Conservation (phyloP, 2,888 invertebrate genomes). For the Polyploca ridens region DNA sequence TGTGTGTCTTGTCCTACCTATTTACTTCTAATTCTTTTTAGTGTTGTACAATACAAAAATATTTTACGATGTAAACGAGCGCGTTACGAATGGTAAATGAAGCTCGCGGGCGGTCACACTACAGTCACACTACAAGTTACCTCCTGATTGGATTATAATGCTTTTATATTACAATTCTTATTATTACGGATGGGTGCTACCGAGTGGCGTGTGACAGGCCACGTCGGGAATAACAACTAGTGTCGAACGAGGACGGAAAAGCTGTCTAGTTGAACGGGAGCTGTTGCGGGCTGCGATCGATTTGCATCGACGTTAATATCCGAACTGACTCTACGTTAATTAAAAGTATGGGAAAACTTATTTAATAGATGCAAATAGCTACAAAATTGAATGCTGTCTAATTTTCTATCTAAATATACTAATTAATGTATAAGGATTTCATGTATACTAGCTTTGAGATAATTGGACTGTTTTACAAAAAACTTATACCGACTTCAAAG, state of each 20-base stretch:
- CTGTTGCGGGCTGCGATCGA: slow-evolving; percentile 17
- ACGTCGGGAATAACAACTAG: slow-evolving; percentile 75
- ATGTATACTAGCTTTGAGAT: no score
- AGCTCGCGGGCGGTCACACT: slow-evolving; percentile 77
- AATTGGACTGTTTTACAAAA: no score
- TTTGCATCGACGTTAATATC: slow-evolving; percentile 11
- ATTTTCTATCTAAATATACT: no score
- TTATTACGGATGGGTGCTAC: slow-evolving; percentile 75
- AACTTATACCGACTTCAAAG: no score
- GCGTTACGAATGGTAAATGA: slow-evolving; percentile 75
- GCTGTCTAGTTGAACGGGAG: slow-evolving; percentile 42
- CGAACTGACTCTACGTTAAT: slow-evolving; percentile 4
- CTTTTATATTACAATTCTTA: slow-evolving; percentile 82
- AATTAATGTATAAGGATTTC: no score
- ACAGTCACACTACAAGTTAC: slow-evolving; percentile 73
- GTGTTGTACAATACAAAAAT: slow-evolving; percentile 66
- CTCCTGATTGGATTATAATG: slow-evolving; percentile 83
- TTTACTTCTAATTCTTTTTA: slow-evolving; percentile 70
- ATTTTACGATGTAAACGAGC: slow-evolving; percentile 70
- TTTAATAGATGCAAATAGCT: neutral
- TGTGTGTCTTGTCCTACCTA: slow-evolving; percentile 55
- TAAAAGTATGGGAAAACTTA: neutral
- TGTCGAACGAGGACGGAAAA: slow-evolving; percentile 47
- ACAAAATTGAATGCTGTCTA: neutral
- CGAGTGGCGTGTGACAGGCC: slow-evolving; percentile 71